Conservation (phyloP, 2,888 invertebrate species). For the Lithophane semibrunnea region DNA sequence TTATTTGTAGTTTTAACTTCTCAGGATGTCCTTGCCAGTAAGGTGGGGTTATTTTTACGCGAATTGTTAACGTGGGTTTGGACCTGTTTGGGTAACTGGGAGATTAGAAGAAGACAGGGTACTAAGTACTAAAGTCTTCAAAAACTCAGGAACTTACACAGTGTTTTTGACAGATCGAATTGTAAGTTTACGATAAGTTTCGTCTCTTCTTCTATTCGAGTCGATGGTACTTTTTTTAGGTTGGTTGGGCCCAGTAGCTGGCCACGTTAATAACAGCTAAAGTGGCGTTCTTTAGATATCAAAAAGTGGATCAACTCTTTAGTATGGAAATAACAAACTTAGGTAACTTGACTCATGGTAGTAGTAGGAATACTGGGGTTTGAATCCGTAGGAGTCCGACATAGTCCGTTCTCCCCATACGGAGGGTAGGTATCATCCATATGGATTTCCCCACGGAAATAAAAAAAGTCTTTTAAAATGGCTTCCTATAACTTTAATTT, state of each 20-base stretch:
- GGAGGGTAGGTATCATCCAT: not conserved
- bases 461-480: not conserved
- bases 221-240: not conserved
- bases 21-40: slow-evolving; percentile 31
- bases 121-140: not conserved
- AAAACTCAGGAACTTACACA: not conserved
- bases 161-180: not conserved
- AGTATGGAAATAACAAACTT: not conserved
- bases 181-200: not conserved
- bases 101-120: too few relatives aligned
- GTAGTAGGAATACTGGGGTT: not conserved
- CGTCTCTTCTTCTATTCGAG: not conserved
- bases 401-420: not conserved
- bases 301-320: not conserved
- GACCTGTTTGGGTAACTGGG: too few relatives aligned
- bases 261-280: not conserved
- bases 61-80: not conserved
- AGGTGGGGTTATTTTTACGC: slow-evolving; percentile 19
- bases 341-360: not conserved
- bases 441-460: not conserved
- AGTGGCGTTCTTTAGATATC: not conserved
- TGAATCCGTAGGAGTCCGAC: not conserved
- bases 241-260: not conserved
- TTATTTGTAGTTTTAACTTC: slow-evolving; percentile 54
- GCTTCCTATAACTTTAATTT: not conserved